phyloP scores from a whole-genome alignment of 2,888 invertebrate genomes.

The Nomada lathburiana region DNA sequence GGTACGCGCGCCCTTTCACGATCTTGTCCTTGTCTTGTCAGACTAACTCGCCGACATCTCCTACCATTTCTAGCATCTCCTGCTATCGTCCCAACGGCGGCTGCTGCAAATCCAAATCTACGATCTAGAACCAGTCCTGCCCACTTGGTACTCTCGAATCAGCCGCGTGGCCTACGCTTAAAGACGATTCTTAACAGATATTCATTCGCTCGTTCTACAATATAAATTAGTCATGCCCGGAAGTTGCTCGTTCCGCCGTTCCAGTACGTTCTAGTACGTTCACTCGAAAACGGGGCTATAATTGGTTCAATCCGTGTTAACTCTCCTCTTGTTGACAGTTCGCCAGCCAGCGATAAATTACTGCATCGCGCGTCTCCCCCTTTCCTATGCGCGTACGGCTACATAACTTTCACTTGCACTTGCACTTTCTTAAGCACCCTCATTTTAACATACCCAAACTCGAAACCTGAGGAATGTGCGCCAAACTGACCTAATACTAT shows the following conservation, averaged over 20 bases:
- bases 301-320: constrained; percentile 73
- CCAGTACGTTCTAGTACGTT: constrained; percentile 42
- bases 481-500: too few relatives aligned
- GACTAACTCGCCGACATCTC: constrained; percentile 73
- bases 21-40: constrained; percentile 69
- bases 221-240: constrained; percentile 64
- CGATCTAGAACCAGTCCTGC: not conserved
- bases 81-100: constrained; percentile 60
- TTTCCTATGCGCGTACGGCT: constrained; percentile 12
- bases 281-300: constrained; percentile 70
- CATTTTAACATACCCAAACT: not conserved
- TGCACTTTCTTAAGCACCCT: not conserved
- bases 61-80: constrained; percentile 74
- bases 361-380: constrained; percentile 25
- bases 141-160: too few relatives aligned
- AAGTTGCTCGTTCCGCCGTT: constrained; percentile 69
- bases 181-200: constrained; percentile 57
- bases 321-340: constrained; percentile 68
- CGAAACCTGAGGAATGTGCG: too few relatives aligned
- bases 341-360: constrained; percentile 56
- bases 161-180: not conserved
- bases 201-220: constrained; percentile 50
- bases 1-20: constrained; percentile 41
- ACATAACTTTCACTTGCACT: constrained; percentile 18
- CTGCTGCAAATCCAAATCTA: constrained; percentile 70